Base-by-base conservation (phyloP, 92 coral and sea anemone genomes). In the Paragorgia papillata region DNA sequence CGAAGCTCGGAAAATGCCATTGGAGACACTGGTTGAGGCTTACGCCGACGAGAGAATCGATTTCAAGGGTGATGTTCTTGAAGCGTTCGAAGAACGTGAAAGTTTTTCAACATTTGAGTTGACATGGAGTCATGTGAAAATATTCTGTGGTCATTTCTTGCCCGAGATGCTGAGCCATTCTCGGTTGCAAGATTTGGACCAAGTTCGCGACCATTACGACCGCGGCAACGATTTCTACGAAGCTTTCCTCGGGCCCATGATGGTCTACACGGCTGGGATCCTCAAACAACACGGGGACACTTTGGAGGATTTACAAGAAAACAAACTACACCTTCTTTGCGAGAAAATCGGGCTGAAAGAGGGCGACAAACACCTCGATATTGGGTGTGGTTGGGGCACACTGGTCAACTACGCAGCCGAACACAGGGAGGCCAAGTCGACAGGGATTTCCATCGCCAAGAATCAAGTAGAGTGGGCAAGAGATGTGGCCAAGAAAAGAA, bases 301-400 rank as follows among this genome's bases (percentile, higher is more conserved):
- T 21, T 84, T 95, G 28, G 99, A 95, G 67, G 97, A 95, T 27
- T 70, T 87, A 63, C 99, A 95, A 75, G 19, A 46, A 53, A 95
- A 95, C 79, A 95, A 95, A 70, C 89, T 95, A 30, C 79, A 84
- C 6, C 55, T 54, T 18, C 92, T 95, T 9, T 84, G 95, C 89
- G 99, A 95, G 57, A 95, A 95, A 56, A 87, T 92, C 34, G 96
- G 76, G 61, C 57, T 95, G 89, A 91, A 91, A 60, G 56, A 55
- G n/a, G 95, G 92, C 19, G 99, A 95, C 59, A 73, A 79, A 22
- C 90, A 91, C 57, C 89, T 95, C 49, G 99, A 95, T 73, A 87
- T 95, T 29, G 99, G 99, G 75, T 95, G 99, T 81, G 99, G 99
- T 33, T 95, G 99, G 99, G 99, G 99, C 41, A 85, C 97, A 24